Percentiles rank a stretch among this genome's conserved stretches.
phyloP scores from a whole-genome alignment of 2,113 vertebrate species.

The Otocyon megalotis region DNA sequence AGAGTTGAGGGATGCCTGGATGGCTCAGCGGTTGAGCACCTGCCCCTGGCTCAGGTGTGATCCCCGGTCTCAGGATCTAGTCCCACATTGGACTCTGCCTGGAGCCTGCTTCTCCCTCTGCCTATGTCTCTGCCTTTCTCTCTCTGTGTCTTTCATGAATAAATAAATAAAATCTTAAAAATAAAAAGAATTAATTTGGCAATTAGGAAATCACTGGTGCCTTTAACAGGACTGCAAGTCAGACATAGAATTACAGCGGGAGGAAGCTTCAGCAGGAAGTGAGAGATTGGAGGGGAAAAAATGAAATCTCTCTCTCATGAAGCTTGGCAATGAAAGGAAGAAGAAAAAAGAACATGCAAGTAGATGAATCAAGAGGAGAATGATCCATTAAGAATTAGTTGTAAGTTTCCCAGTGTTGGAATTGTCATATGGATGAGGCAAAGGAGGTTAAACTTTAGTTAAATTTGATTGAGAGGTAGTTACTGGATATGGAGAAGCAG shows the following conservation, averaged over 20 bases:
- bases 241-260: background rate
- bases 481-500: background rate
- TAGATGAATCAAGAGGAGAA: background rate
- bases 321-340: background rate
- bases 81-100: too few relatives aligned
- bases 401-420: background rate
- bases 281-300: background rate
- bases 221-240: background rate
- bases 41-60: too few relatives aligned
- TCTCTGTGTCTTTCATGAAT: too few relatives aligned
- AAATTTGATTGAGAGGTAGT: background rate
- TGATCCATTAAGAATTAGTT: background rate
- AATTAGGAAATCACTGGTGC: background rate
- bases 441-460: background rate
- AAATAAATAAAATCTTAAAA: too few relatives aligned
- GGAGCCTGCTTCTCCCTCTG: too few relatives aligned
- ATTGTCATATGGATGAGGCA: background rate
- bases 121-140: too few relatives aligned
- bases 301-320: background rate
- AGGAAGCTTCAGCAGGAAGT: background rate
- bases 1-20: background rate
- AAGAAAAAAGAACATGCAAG: background rate
- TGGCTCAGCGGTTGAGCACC: too few relatives aligned
- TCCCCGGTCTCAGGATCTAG: too few relatives aligned
- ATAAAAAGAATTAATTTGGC: background rate